Conservation (phyloP, 1,140 invertebrate species). For the Conus betulinus region DNA sequence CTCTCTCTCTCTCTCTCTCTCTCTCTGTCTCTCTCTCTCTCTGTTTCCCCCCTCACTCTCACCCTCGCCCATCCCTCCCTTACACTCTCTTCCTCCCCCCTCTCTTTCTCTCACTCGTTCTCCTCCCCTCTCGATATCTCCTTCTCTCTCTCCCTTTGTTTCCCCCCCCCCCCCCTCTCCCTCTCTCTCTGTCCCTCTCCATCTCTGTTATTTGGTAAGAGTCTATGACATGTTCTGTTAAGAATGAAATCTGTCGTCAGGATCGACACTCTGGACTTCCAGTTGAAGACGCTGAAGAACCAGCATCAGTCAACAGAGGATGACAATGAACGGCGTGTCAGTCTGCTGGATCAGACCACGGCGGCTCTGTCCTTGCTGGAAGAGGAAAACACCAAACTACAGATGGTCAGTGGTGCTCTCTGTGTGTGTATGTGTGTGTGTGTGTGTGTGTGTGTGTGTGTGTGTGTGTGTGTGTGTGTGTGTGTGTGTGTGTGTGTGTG, state of each 20-base stretch:
- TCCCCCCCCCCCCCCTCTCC: not conserved
- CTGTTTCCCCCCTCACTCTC: not conserved
- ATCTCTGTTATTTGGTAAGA: not conserved
- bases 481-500: not conserved
- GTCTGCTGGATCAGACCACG: constrained; percentile 64
- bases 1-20: no score
- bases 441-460: constrained; percentile 24
- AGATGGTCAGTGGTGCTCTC: constrained; percentile 50
- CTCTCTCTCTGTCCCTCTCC: not conserved
- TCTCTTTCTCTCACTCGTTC: no score
- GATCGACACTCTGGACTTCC: constrained; percentile 64
- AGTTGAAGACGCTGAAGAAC: constrained; percentile 63
- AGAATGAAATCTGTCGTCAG: constrained; percentile 41
- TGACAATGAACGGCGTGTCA: constrained; percentile 62
- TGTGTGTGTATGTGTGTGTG: not conserved
- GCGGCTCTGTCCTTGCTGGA: constrained; percentile 63
- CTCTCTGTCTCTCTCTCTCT: no score
- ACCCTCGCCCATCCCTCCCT: no score
- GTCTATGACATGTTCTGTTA: not conserved
- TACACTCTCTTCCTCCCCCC: not conserved
- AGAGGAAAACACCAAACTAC: constrained; percentile 65
- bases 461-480: not conserved
- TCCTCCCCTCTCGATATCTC: no score
- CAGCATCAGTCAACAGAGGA: constrained; percentile 64
- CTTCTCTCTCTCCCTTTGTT: no score